Percentiles rank a stretch among this genome's conserved stretches.
These are phyloP conservation scores for Chloebia gouldiae DNA, from an alignment of 2,113 vertebrate species.

Conservation along the genomic window DNA sequence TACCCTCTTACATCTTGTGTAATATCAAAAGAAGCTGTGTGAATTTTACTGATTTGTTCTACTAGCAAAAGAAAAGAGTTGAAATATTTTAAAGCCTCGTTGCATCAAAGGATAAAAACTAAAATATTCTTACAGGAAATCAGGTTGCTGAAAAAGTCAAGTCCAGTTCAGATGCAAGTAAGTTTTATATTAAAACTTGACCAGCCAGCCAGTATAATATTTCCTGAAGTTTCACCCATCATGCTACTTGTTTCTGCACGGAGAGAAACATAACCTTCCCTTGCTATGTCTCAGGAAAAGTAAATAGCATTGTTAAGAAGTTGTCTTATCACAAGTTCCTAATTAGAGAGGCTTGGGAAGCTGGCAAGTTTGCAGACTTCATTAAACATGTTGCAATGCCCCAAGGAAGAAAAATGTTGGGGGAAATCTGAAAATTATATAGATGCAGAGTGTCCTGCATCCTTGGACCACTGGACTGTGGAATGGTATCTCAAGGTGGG, in stretches of 20 bases:
- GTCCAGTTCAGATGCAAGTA: constrained; percentile 28
- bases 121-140: constrained; percentile 37
- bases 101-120: constrained; percentile 23
- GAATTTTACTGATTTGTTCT: neutral
- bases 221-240: constrained; percentile 61
- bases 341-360: neutral
- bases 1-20: neutral
- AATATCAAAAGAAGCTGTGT: neutral
- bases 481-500: neutral
- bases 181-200: constrained; percentile 69
- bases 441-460: neutral
- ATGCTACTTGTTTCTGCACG: constrained; percentile 57
- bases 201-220: constrained; percentile 40
- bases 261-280: constrained; percentile 53
- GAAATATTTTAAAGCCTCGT: constrained; percentile 40
- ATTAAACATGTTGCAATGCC: neutral
- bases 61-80: neutral
- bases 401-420: neutral
- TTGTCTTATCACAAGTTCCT: constrained; percentile 36
- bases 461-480: neutral
- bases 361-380: constrained; percentile 7
- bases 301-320: constrained; percentile 43
- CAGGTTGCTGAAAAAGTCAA: constrained; percentile 40
- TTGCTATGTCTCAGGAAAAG: constrained; percentile 57
- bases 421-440: neutral